Base-by-base conservation (phyloP, 2,888 invertebrate species). In the Theodoxus fluviatilis region DNA sequence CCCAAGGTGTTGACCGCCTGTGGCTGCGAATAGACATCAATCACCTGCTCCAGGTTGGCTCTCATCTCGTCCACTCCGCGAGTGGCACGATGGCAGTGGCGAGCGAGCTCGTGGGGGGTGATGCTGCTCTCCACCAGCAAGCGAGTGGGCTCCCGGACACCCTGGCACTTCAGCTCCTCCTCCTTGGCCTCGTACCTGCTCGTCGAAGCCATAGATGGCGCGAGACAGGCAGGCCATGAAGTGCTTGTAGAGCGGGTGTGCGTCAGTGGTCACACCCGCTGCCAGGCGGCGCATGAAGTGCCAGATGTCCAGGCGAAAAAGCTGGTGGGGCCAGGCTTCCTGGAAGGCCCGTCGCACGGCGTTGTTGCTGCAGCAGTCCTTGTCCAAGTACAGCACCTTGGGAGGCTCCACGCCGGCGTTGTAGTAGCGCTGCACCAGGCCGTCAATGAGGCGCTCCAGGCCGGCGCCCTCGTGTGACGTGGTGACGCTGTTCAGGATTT, bases 221-320 rank as follows among this genome's bases (percentile, higher is more conserved):
- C 33, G n/a, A 15, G 75, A 74, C 9, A 79, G 67, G 6, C 59
- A 40, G 3, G 59, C 12, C 75, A 77, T 77, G 73, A 79, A 77
- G 9, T 31, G 3, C 3, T 61, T 73, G 72, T 78, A 76, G 52
- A 78, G 63, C 7, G 68, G 73, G 40, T 79, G 77, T 1, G 73
- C 22, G 33, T 79, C 77, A 12, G 77, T 72, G 47, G 72, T 70
- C 52, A 65, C 71, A 6, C 66, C 72, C 7, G 38, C n/a, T 9
- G 73, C 52, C 0, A 79, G 12, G 1, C 78, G 59, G 4, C 73
- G 40, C 77, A 79, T 78, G 70, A 78, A 77, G 55, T 79, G 76
- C 74, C 76, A 78, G 9, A 75, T 69, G 68, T 78, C 78, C 22
- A 79, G 68, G 1, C 76, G 49, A n/a, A 75, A 43, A 22, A 43